Percentiles rank a stretch among this genome's conserved stretches.
Conservation (phyloP, 2,113 vertebrate species). For the Cyanoramphus novaezelandiae region DNA sequence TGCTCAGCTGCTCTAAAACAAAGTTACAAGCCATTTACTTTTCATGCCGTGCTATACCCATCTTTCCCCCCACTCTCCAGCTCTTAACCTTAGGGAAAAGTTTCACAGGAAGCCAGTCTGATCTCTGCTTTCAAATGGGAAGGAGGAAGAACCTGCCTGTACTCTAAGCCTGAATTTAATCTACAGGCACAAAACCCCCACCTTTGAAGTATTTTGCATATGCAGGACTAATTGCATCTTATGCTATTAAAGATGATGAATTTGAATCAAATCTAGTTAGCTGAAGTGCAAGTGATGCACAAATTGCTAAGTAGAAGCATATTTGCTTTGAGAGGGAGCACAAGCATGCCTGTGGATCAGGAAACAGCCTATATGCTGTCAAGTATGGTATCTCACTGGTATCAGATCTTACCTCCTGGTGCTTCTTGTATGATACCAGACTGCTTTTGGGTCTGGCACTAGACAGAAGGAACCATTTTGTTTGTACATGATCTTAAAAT, state of each 20-base stretch:
- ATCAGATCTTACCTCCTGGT: background rate
- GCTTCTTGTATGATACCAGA: background rate
- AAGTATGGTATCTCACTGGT: background rate
- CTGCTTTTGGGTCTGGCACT: background rate
- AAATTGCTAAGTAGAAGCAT: background rate
- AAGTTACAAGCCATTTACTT: background rate
- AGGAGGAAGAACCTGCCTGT: background rate
- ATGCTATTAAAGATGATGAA: background rate
- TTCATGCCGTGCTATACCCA: background rate
- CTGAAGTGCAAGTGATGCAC: background rate
- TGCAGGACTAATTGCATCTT: background rate
- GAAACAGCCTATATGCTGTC: accelerated
- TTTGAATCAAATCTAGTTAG: conserved; percentile 2
- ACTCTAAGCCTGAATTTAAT: background rate
- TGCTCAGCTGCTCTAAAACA: background rate
- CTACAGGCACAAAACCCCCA: background rate
- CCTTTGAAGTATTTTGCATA: background rate
- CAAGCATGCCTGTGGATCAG: background rate
- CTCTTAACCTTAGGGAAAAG: background rate
- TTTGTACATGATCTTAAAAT: background rate
- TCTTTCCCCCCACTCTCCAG: background rate
- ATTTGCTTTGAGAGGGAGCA: background rate
- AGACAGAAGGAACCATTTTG: background rate
- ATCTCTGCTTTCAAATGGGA: background rate
- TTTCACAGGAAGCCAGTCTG: background rate